phyloP scores from a whole-genome alignment of 2,888 invertebrate genomes.

The Thymelicus lineola region DNA sequence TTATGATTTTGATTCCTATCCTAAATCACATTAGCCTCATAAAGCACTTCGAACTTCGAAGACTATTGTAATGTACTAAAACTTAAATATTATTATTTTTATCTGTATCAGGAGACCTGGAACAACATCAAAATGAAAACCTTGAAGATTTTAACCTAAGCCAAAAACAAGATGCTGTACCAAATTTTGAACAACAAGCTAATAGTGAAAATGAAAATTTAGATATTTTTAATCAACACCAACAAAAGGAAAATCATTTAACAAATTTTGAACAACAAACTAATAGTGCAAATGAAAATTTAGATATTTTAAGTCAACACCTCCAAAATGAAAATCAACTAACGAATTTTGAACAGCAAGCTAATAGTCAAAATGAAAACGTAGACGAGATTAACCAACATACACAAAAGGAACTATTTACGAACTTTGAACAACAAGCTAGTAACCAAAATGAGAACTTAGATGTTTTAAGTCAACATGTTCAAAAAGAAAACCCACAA shows the following conservation, averaged over 20 bases:
- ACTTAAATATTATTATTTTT: conserved; percentile 3
- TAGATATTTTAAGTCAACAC: no score
- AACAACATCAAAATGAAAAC: conserved; percentile 38
- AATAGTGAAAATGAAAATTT: conserved; percentile 17
- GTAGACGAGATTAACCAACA: conserved; percentile 32
- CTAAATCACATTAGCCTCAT: no score
- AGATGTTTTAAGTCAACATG: background rate
- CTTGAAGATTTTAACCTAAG: conserved; percentile 5
- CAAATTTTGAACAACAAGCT: conserved; percentile 4
- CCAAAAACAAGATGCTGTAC: conserved; percentile 2
- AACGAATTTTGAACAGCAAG: conserved; percentile 31
- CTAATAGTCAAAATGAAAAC: conserved; percentile 23
- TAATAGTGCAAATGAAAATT: conserved; percentile 12
- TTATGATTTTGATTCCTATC: no score
- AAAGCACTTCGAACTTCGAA: no score
- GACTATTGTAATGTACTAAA: no score
- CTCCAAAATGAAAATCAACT: background rate
- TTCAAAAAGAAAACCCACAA: conserved; percentile 10
- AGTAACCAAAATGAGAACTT: conserved; percentile 1
- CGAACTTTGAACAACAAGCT: conserved; percentile 4
- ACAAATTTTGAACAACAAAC: conserved; percentile 35
- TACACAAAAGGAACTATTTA: conserved; percentile 39
- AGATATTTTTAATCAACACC: conserved; percentile 18
- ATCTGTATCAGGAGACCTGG: conserved; percentile 38
- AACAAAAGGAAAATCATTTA: conserved; percentile 23